Conservation (phyloP, 1,140 invertebrate genomes). For the Sinonovacula constricta region DNA sequence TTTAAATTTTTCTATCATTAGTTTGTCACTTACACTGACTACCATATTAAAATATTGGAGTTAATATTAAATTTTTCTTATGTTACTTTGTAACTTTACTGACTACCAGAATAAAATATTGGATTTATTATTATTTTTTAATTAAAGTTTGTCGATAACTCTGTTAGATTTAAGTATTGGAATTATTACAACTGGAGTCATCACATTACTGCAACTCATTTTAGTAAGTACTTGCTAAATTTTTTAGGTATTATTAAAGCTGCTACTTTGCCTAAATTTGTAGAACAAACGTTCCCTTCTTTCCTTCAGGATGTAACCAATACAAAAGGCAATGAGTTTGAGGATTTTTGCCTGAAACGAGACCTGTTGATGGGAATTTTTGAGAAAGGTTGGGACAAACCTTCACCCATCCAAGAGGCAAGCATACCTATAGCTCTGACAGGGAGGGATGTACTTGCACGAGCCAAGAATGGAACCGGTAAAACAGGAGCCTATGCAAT, state of each 20-base stretch:
- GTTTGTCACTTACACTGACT: too few relatives aligned
- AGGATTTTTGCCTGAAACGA: slow-evolving; percentile 98
- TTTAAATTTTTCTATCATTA: too few relatives aligned
- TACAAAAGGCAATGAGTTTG: slow-evolving; percentile 99
- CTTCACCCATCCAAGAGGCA: slow-evolving; percentile 95
- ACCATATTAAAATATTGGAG: too few relatives aligned
- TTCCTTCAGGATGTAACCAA: slow-evolving; percentile 96
- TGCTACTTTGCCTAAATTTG: not conserved
- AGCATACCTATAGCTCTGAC: slow-evolving; percentile 98
- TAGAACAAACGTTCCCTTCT: not conserved
- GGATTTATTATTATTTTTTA: too few relatives aligned
- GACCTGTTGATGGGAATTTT: slow-evolving; percentile 99
- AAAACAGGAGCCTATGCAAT: slow-evolving; percentile 99
- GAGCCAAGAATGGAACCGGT: slow-evolving; percentile 99
- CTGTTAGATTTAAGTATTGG: too few relatives aligned
- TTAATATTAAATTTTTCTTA: too few relatives aligned
- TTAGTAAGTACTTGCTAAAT: too few relatives aligned
- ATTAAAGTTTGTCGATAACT: too few relatives aligned
- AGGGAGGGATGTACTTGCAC: slow-evolving; percentile 97
- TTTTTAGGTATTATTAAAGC: slow-evolving; percentile 25
- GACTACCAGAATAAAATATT: too few relatives aligned
- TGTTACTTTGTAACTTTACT: too few relatives aligned
- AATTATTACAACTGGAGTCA: too few relatives aligned
- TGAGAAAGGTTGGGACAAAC: slow-evolving; percentile 99
- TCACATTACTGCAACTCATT: too few relatives aligned